Percentiles rank a stretch among this genome's conserved stretches.
These are phyloP conservation scores for Ophiothrix spiculata DNA, from an alignment of 35 echinoderm and acorn worm species.

Conservation along the genomic window DNA sequence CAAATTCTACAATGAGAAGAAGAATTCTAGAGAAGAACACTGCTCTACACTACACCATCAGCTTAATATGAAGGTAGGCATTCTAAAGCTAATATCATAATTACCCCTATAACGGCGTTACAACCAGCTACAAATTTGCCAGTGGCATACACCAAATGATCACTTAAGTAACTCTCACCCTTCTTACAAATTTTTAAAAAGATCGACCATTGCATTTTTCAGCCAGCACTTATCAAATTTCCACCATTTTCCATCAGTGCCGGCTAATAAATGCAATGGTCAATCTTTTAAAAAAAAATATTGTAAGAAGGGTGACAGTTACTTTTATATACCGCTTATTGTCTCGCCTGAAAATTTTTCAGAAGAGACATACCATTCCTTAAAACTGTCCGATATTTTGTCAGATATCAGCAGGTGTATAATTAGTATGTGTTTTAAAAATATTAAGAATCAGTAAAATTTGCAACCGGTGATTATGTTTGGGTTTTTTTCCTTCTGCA, in stretches of 20 bases:
- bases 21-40: not conserved
- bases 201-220: not conserved
- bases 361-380: not conserved
- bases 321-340: not conserved
- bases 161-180: too few species aligned
- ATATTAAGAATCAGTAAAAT: not conserved
- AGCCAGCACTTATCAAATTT: not conserved
- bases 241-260: not conserved
- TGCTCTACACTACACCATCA: slow-evolving; percentile 11
- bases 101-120: not conserved
- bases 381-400: not conserved
- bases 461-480: too few species aligned
- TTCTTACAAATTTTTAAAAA: not conserved
- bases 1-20: slow-evolving; percentile 30
- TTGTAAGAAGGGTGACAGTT: too few species aligned
- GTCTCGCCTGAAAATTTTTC: not conserved
- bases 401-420: not conserved
- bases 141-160: too few species aligned
- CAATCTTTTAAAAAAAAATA: too few species aligned
- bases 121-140: too few species aligned
- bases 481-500: not conserved
- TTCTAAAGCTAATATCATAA: not conserved
- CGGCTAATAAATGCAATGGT: not conserved
- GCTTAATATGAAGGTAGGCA: slow-evolving; percentile 3
- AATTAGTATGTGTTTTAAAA: not conserved